These are phyloP conservation scores for Thripadectes ignobilis DNA, from an alignment of 2,797 vertebrate species.

Conservation along the genomic window DNA sequence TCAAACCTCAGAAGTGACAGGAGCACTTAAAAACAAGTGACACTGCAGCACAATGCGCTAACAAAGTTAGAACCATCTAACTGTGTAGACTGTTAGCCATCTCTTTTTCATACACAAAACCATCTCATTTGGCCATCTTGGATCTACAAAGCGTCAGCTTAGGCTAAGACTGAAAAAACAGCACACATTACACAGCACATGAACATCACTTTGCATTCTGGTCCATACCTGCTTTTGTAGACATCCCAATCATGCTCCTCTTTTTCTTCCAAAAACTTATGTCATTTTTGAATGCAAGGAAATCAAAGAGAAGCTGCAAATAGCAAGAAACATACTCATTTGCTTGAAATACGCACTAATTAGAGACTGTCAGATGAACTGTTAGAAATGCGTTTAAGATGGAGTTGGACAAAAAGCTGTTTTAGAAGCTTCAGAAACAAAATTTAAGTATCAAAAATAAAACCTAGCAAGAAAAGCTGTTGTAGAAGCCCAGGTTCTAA, in stretches of 20 bases:
- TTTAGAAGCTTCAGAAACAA: neutral
- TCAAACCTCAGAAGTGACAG: neutral
- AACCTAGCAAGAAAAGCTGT: neutral
- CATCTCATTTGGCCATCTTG: neutral
- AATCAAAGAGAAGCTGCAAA: slow-evolving; percentile 92
- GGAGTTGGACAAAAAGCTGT: accelerated
- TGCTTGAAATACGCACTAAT: neutral
- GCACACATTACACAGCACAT: accelerated
- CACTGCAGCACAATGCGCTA: neutral
- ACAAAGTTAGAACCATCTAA: neutral
- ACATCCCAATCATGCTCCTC: slow-evolving; percentile 92
- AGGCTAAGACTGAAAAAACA: neutral
- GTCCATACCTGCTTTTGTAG: slow-evolving; percentile 87
- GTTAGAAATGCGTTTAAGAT: neutral
- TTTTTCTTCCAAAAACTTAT: slow-evolving; percentile 93
- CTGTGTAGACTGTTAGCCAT: neutral
- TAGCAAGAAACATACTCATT: neutral
- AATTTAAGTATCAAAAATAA: neutral
- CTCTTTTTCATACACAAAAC: neutral
- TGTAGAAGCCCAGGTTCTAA: neutral
- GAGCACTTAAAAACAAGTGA: neutral
- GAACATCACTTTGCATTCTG: neutral
- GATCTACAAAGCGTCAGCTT: neutral
- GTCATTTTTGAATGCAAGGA: slow-evolving; percentile 96
- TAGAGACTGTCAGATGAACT: neutral